Conservation (phyloP, 2,113 vertebrate genomes). For the Hippocampus comes region DNA sequence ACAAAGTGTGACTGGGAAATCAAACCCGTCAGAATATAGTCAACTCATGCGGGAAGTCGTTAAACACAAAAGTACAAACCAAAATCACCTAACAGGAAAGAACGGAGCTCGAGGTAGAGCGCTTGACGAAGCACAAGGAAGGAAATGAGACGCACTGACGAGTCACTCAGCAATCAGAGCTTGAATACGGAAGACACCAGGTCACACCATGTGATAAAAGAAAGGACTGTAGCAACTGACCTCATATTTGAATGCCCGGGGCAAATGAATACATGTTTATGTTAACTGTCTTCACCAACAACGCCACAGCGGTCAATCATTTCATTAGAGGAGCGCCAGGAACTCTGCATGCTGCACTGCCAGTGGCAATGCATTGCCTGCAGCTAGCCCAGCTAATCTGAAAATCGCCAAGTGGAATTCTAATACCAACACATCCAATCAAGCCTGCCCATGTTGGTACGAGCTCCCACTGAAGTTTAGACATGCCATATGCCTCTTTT, state of each 20-base stretch:
- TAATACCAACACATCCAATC: slow-evolving; percentile 54
- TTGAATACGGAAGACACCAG: no score
- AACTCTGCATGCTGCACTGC: slow-evolving; percentile 61
- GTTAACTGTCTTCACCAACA: slow-evolving; percentile 68
- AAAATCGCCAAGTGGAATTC: slow-evolving; percentile 73
- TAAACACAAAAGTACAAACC: no score
- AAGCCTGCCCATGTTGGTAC: slow-evolving; percentile 48
- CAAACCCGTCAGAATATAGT: background rate
- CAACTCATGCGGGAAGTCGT: no score
- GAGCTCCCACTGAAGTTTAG: slow-evolving; percentile 59
- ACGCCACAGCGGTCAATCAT: slow-evolving; percentile 69
- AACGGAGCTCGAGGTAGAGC: no score
- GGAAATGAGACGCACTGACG: no score
- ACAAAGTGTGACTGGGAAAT: background rate
- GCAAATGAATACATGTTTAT: slow-evolving; percentile 71
- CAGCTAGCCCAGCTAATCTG: slow-evolving; percentile 76
- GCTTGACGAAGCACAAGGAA: no score
- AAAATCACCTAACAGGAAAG: no score
- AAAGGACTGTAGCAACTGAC: slow-evolving; percentile 2
- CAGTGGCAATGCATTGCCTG: slow-evolving; percentile 61
- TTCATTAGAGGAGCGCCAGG: slow-evolving; percentile 59
- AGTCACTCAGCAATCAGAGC: no score
- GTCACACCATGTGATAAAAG: slow-evolving; percentile 16
- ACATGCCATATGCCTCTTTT: slow-evolving; percentile 47
- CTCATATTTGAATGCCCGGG: slow-evolving; percentile 61